Conservation (phyloP, 2,888 invertebrate species). For the Nephrotoma guestfalica region DNA sequence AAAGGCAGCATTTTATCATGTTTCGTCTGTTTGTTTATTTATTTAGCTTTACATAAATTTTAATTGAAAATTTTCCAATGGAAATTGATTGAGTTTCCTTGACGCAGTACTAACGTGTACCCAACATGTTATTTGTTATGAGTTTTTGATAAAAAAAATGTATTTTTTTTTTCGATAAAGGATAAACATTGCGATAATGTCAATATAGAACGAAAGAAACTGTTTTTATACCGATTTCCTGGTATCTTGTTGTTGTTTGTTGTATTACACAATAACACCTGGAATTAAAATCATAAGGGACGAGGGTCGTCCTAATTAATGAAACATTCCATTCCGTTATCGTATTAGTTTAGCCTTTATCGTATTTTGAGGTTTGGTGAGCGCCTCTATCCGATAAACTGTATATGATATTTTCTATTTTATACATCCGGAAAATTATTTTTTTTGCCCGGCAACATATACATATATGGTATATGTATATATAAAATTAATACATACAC, state of each 20-base stretch:
- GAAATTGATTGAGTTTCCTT: background rate
- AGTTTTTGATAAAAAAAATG: background rate
- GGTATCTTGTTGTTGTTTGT: background rate
- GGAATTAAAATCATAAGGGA: too few relatives aligned
- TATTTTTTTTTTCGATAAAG: background rate
- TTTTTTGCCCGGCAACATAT: background rate
- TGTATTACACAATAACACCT: too few relatives aligned
- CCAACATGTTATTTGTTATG: background rate
- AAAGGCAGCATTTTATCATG: background rate
- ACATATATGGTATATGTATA: background rate
- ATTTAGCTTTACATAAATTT: background rate
- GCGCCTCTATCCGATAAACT: background rate
- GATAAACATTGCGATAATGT: background rate
- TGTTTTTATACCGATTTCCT: background rate
- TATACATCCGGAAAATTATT: background rate
- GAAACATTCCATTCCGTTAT: too few relatives aligned
- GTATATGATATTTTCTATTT: background rate
- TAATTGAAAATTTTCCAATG: background rate
- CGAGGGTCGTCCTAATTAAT: too few relatives aligned
- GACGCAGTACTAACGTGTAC: background rate
- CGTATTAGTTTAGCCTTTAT: too few relatives aligned
- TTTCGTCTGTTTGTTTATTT: background rate
- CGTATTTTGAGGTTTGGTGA: background rate
- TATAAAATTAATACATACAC: background rate
- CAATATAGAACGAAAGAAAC: background rate